Evolutionary conservation across 2,888 invertebrate genomes (phyloP), one percentile per base, ranked within the genome.

Genomic region (Punctoribates punctum): DNA sequence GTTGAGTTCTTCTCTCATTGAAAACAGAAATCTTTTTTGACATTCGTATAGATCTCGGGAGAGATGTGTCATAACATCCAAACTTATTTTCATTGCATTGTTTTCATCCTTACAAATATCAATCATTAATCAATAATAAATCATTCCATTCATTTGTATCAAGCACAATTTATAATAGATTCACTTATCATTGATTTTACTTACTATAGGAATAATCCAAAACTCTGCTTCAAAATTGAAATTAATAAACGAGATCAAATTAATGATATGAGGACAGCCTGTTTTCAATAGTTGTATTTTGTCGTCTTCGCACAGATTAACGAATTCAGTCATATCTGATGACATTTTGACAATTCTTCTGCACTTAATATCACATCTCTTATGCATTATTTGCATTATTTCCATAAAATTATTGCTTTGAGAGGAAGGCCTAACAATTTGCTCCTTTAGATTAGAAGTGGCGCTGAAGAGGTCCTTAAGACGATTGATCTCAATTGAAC

Each of bases 261-360:
- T 13, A 6, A 29, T 34, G 15, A 65, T 29, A 8, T 29, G 17
- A 17, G 34, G 29, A 34, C 65, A 8, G n/a, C 34, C n/a, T 1
- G 13, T 1, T 17, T 65, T 65, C n/a, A 65, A n/a, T 1, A 65
- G 34, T 2, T 6, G n/a, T 17, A 65, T 27, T 65, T 65, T 29
- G 65, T 65, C 65, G 34, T 65, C 17, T 34, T 34, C 65, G 29
- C n/a, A 15, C n/a, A 65, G 29, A 34, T 34, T n/a, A 5, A 11
- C 29, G 9, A 65, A 65, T 34, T 17, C 15, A 34, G 6, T 65
- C 15, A 65, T 34, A 34, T 34, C 17, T 29, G 29, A 5, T n/a
- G 34, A 65, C 34, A 65, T 34, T 65, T 65, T 65, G 5, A 65
- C 65, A 34, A 65, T 34, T 34, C n/a, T 29, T n/a, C 34, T 29